Conservation (phyloP, 2,888 invertebrate species). For the Tinea trinotella region DNA sequence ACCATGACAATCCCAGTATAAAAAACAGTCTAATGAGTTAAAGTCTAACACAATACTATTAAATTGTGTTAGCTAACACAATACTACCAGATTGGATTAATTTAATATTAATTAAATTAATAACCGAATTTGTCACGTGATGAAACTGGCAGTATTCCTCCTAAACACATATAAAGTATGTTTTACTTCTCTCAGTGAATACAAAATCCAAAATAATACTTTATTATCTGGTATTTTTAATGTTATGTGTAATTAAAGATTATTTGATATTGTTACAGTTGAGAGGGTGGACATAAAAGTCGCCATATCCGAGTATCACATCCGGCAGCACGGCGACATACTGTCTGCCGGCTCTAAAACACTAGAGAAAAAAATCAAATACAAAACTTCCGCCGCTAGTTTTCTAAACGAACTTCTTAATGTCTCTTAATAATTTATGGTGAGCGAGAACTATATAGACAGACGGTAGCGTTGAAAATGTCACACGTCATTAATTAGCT, state of each 20-base stretch:
- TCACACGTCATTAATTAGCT: constrained; percentile 50
- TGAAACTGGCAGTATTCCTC: no score
- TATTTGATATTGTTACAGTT: constrained; percentile 1
- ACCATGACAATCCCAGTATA: no score
- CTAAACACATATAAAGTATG: no score
- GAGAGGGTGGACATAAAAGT: constrained; percentile 11
- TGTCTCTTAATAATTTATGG: constrained; percentile 38
- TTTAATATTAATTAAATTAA: no score
- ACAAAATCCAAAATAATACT: no score
- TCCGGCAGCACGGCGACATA: constrained; percentile 48
- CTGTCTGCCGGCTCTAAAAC: constrained; percentile 36
- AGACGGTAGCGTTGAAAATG: constrained; percentile 48
- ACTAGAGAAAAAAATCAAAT: constrained; percentile 14
- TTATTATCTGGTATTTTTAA: background rate
- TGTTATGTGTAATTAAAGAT: background rate
- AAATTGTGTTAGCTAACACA: no score
- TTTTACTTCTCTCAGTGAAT: no score
- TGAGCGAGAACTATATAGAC: constrained; percentile 34
- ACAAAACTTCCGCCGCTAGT: constrained; percentile 18
- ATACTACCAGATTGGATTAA: no score
- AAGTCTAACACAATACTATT: no score
- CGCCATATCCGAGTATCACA: constrained; percentile 23
- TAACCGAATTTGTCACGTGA: no score
- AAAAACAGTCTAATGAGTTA: no score
- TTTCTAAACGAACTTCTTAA: constrained; percentile 16